A percentile compares a stretch with the other conserved stretches of the same genome.
These are phyloP conservation scores for Cistogaster globosa DNA, from an alignment of 2,888 invertebrate genomes.

Conservation along the genomic window DNA sequence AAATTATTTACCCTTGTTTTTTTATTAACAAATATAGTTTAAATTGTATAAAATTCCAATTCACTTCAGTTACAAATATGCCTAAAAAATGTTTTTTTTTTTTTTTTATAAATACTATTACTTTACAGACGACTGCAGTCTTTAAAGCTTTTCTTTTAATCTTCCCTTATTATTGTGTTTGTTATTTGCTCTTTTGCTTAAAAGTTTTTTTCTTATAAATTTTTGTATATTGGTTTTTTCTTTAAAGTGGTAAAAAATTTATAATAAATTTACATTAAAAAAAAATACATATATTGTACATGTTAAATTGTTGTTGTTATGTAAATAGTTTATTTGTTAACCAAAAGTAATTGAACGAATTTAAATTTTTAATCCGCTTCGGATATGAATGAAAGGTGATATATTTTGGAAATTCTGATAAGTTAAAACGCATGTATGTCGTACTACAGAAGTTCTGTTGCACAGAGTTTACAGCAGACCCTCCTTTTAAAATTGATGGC, in stretches of 20 bases:
- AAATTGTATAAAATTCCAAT: slow-evolving; percentile 45
- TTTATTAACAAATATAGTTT: slow-evolving; percentile 35
- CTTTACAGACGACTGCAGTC: slow-evolving; percentile 58
- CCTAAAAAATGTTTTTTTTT: slow-evolving; percentile 11
- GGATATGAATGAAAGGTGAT: too few species aligned
- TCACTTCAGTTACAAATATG: slow-evolving; percentile 47
- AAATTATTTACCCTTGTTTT: slow-evolving; percentile 16
- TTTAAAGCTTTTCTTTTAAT: slow-evolving; percentile 54
- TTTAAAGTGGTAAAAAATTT: slow-evolving; percentile 36
- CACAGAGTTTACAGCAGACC: too few species aligned
- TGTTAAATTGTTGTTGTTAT: not conserved
- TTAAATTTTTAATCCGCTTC: not conserved
- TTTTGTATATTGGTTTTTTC: not conserved
- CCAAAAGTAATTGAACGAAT: not conserved
- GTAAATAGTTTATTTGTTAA: not conserved
- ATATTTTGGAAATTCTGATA: too few species aligned
- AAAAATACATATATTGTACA: not conserved
- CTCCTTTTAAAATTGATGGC: too few species aligned
- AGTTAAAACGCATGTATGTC: too few species aligned
- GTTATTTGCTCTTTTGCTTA: not conserved
- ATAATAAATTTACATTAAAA: slow-evolving; percentile 8
- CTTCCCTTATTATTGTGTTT: slow-evolving; percentile 45
- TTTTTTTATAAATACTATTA: slow-evolving; percentile 31
- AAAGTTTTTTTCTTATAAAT: slow-evolving; percentile 13
- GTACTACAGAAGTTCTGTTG: too few species aligned